These are phyloP conservation scores for Salminus brasiliensis DNA, from an alignment of 2,113 vertebrate species.

Conservation along the genomic window DNA sequence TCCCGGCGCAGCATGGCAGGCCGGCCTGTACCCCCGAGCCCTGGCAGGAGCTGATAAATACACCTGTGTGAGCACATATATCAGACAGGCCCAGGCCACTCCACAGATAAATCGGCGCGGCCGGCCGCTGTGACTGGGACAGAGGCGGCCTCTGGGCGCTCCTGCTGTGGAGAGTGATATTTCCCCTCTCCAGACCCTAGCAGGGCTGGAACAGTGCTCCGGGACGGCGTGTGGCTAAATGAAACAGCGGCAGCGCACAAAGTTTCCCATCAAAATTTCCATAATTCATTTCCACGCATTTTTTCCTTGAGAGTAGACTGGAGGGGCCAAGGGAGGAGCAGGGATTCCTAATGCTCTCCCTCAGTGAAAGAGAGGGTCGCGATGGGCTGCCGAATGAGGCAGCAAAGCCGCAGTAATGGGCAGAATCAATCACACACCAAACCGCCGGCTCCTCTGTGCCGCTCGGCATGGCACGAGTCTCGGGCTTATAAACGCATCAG, in stretches of 20 bases:
- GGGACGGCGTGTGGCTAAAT: constrained; percentile 75
- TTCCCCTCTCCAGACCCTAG: constrained; percentile 73
- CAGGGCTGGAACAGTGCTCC: constrained; percentile 72
- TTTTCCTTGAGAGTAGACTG: constrained; percentile 73
- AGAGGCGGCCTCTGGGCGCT: constrained; percentile 73
- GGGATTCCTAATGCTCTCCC: constrained; percentile 70
- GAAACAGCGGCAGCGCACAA: constrained; percentile 76
- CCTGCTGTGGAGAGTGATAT: constrained; percentile 73
- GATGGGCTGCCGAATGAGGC: constrained; percentile 65
- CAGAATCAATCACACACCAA: constrained; percentile 66
- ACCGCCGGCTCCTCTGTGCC: constrained; percentile 60
- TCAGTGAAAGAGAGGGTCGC: constrained; percentile 69
- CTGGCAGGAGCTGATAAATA: constrained; percentile 78
- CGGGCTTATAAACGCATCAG: constrained; percentile 46
- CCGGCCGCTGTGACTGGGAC: constrained; percentile 64
- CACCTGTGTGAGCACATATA: constrained; percentile 77
- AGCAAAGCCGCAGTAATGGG: constrained; percentile 51
- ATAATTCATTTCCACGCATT: constrained; percentile 81
- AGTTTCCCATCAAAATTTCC: constrained; percentile 84
- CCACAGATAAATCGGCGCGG: constrained; percentile 77
- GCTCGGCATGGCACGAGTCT: constrained; percentile 20
- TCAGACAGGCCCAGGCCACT: constrained; percentile 77
- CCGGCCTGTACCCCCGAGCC: constrained; percentile 52
- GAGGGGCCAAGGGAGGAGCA: constrained; percentile 72
- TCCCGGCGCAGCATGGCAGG: constrained; percentile 39